Evolutionary conservation across 2,888 invertebrate genomes (phyloP).

Genomic region (Cheilosia soror): DNA sequence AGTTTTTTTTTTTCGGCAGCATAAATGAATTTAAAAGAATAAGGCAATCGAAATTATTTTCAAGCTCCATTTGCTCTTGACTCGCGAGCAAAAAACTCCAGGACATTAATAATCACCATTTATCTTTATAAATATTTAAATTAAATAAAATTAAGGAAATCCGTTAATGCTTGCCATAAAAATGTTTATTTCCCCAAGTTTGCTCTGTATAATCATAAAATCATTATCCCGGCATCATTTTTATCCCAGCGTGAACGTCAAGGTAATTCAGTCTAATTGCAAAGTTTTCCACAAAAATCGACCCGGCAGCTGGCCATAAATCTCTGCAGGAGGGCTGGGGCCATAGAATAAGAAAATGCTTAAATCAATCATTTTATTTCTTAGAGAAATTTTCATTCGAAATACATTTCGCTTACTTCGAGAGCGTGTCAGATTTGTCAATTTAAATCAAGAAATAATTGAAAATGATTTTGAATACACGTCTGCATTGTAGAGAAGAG

Average conservation of each 20-base stretch:
- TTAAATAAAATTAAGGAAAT: slow-evolving; percentile 20
- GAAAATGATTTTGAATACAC: too few species aligned
- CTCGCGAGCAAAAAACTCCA: background rate
- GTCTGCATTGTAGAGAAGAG: too few species aligned
- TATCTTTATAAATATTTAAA: slow-evolving; percentile 19
- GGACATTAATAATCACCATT: slow-evolving; percentile 3
- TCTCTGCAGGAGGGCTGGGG: background rate
- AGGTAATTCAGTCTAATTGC: slow-evolving; percentile 36
- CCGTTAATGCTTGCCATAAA: slow-evolving; percentile 9
- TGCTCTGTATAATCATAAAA: slow-evolving; percentile 19
- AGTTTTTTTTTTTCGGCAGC: background rate
- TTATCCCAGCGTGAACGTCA: slow-evolving; percentile 32
- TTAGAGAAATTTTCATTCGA: slow-evolving; percentile 3
- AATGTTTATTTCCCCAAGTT: slow-evolving; percentile 15
- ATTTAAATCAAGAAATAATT: too few species aligned
- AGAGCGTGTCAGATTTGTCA: too few species aligned
- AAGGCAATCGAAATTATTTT: slow-evolving; percentile 14
- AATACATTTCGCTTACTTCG: background rate
- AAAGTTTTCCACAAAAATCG: slow-evolving; percentile 34
- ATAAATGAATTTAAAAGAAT: background rate
- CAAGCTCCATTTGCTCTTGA: background rate
- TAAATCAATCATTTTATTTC: slow-evolving; percentile 29
- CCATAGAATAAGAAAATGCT: background rate
- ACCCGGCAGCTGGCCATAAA: slow-evolving; percentile 37
- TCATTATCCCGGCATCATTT: slow-evolving; percentile 37